Evolutionary conservation across 2,888 invertebrate species (phyloP).

Genomic region (Ametastegia equiseti): DNA sequence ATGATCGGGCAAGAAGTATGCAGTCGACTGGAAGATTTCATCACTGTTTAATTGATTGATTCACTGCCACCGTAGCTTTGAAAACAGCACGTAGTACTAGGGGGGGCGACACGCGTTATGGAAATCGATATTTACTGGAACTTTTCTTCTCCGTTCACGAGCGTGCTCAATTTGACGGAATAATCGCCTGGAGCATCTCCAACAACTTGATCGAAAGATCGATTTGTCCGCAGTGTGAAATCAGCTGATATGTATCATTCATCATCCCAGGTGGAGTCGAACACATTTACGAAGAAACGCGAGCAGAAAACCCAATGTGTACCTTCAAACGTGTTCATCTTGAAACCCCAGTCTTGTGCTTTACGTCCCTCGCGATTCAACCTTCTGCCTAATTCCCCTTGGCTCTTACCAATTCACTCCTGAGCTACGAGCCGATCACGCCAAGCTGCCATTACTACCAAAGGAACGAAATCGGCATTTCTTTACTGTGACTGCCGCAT

Average conservation of each 20-base stretch:
- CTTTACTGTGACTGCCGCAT: background rate
- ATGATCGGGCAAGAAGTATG: background rate
- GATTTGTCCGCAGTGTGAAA: background rate
- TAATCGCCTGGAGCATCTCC: slow-evolving; percentile 5
- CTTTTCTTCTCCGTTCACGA: background rate
- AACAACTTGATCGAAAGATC: background rate
- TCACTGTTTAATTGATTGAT: background rate
- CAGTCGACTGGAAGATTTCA: background rate
- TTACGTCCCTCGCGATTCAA: too few species aligned
- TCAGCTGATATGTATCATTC: background rate
- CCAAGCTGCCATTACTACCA: background rate
- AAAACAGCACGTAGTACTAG: background rate
- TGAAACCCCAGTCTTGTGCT: background rate
- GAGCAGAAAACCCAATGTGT: background rate
- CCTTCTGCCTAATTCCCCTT: too few species aligned
- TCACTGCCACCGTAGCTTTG: background rate
- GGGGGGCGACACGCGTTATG: background rate
- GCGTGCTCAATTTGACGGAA: slow-evolving; percentile 36
- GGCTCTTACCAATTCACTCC: too few species aligned
- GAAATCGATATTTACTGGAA: slow-evolving; percentile 22
- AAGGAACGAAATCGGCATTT: background rate
- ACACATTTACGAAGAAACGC: background rate
- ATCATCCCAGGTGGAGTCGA: slow-evolving; percentile 5
- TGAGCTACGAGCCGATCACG: background rate
- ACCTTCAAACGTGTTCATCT: background rate